These are phyloP conservation scores for Amiota mariae DNA, from an alignment of 2,888 invertebrate species.

Conservation along the genomic window DNA sequence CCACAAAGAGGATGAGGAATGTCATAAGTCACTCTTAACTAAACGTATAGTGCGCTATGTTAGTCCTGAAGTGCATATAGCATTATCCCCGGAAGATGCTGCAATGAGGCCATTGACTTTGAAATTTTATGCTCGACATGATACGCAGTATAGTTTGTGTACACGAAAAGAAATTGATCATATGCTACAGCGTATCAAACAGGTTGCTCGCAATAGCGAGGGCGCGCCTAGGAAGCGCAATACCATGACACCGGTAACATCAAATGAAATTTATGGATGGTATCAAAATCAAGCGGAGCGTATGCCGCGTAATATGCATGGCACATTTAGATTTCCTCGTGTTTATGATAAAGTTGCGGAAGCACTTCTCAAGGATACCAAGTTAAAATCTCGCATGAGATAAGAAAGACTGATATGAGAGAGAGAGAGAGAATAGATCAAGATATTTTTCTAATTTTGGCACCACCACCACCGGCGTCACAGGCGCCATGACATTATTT, in stretches of 20 bases:
- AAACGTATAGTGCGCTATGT: neutral
- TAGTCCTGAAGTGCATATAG: neutral
- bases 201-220: neutral
- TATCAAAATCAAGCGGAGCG: slow-evolving; percentile 51
- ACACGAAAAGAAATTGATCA: slow-evolving; percentile 39
- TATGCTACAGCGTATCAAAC: slow-evolving; percentile 36
- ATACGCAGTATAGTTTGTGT: slow-evolving; percentile 54
- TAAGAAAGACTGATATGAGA: neutral
- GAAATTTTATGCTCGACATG: slow-evolving; percentile 59
- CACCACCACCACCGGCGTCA: no score
- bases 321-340: slow-evolving; percentile 54
- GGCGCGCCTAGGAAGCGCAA: slow-evolving; percentile 33
- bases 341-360: slow-evolving; percentile 51
- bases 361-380: slow-evolving; percentile 32
- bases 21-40: neutral
- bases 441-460: neutral
- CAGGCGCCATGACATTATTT: neutral
- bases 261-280: slow-evolving; percentile 61
- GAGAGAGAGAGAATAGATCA: neutral
- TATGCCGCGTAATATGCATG: slow-evolving; percentile 50
- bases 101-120: slow-evolving; percentile 51
- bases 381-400: neutral
- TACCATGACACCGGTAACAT: slow-evolving; percentile 49
- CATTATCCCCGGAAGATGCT: neutral
- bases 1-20: neutral